phyloP scores from a whole-genome alignment of 2,113 vertebrate species.

The Cynoglossus semilaevis region DNA sequence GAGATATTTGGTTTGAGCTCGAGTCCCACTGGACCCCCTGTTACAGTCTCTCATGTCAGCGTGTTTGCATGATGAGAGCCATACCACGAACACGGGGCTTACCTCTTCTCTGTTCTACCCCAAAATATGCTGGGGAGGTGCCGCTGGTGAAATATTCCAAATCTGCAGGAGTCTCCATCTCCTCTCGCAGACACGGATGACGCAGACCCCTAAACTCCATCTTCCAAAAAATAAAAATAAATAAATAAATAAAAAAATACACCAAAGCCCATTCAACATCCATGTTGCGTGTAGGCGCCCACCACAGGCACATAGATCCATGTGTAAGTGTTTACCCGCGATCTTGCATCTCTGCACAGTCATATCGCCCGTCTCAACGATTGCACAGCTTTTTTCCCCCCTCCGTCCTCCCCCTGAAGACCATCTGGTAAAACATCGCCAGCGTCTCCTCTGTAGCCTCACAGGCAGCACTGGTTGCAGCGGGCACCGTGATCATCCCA shows the following conservation, averaged over 20 bases:
- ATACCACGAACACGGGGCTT: slow-evolving; percentile 23
- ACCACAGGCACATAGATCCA: slow-evolving; percentile 43
- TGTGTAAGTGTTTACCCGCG: slow-evolving; percentile 30
- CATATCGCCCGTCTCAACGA: slow-evolving; percentile 45
- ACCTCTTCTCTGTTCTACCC: slow-evolving; percentile 57
- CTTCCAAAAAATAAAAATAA: slow-evolving; percentile 11
- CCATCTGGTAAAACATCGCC: slow-evolving; percentile 34
- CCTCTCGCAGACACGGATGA: slow-evolving; percentile 48
- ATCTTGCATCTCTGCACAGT: slow-evolving; percentile 57
- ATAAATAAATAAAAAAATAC: too few species aligned
- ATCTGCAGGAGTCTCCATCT: slow-evolving; percentile 49
- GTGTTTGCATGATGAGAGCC: slow-evolving; percentile 1
- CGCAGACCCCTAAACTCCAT: slow-evolving; percentile 51
- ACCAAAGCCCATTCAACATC: slow-evolving; percentile 37
- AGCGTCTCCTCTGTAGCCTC: slow-evolving; percentile 17
- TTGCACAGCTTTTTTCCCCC: slow-evolving; percentile 43
- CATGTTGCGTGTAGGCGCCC: slow-evolving; percentile 37
- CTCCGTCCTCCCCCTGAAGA: slow-evolving; percentile 29
- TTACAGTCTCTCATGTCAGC: slow-evolving; percentile 31
- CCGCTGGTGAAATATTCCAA: slow-evolving; percentile 35
- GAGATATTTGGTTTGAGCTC: slow-evolving; percentile 24
- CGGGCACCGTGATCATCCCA: slow-evolving; percentile 21
- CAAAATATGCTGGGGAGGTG: slow-evolving; percentile 45
- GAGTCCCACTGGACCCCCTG: slow-evolving; percentile 17
- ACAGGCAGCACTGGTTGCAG: slow-evolving; percentile 18